A percentile compares a stretch with the other conserved stretches of the same genome.
Evolutionary conservation across 2,113 vertebrate genomes (phyloP).

Genomic region (Tenrec ecaudatus): DNA sequence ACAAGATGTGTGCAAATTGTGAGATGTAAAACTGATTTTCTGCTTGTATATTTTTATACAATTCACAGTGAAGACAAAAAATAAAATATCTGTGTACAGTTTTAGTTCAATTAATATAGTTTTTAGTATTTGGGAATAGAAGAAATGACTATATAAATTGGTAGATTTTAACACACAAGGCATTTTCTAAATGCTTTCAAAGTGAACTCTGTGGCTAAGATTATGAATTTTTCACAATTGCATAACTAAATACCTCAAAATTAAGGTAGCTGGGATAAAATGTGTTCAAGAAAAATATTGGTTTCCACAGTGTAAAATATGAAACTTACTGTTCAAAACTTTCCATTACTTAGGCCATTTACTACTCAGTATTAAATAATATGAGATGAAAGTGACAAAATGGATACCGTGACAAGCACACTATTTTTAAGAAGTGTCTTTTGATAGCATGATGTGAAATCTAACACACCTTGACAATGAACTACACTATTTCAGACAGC

Average conservation of each 20-base stretch:
- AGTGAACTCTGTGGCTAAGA: conserved; percentile 18
- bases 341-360: conserved; percentile 43
- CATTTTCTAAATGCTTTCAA: conserved; percentile 32
- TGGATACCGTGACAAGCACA: conserved; percentile 48
- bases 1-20: too few species aligned
- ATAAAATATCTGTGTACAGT: background rate
- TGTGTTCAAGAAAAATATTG: background rate
- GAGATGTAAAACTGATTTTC: too few species aligned
- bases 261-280: background rate
- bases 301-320: background rate
- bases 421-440: conserved; percentile 54
- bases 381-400: conserved; percentile 49
- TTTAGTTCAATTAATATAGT: conserved; percentile 33
- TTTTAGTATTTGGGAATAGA: conserved; percentile 5
- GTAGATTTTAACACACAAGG: background rate
- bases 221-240: conserved; percentile 1
- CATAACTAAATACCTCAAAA: conserved; percentile 27
- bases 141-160: conserved; percentile 32
- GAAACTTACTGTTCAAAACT: conserved; percentile 34
- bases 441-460: conserved; percentile 58
- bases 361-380: conserved; percentile 47
- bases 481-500: conserved; percentile 48
- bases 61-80: too few species aligned
- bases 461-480: conserved; percentile 63
- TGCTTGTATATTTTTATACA: too few species aligned